Evolutionary conservation across 2,888 invertebrate genomes (phyloP).

Genomic region (Drosophila putrida): DNA sequence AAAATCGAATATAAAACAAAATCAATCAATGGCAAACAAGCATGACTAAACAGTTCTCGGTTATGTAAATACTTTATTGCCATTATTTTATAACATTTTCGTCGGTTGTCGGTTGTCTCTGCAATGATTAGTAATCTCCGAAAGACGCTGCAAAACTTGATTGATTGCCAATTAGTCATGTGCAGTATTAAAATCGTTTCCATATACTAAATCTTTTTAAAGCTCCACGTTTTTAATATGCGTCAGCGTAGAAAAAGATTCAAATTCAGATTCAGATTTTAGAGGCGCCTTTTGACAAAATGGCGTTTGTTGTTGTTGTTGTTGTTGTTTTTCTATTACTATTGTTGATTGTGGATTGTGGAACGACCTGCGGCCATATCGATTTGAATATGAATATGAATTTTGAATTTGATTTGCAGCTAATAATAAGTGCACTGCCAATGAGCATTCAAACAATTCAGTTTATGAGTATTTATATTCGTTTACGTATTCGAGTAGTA

Average conservation of each 20-base stretch:
- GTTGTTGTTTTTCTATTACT: conserved; percentile 1
- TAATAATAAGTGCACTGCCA: conserved; percentile 24
- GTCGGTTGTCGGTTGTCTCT: conserved; percentile 5
- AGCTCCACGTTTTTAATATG: conserved; percentile 40
- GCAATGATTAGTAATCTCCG: conserved; percentile 57
- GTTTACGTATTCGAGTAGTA: neutral
- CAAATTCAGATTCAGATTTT: conserved; percentile 3
- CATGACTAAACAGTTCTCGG: conserved; percentile 42
- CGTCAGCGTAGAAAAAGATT: conserved; percentile 41
- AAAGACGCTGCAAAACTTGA: conserved; percentile 63
- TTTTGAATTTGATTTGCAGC: conserved; percentile 19
- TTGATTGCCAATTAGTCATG: conserved; percentile 77
- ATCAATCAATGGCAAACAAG: conserved; percentile 33
- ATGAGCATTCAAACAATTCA: conserved; percentile 31
- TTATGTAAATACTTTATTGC: conserved; percentile 49
- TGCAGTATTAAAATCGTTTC: conserved; percentile 54
- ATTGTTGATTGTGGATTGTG: conserved; percentile 20
- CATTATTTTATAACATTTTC: conserved; percentile 18
- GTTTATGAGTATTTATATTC: conserved; percentile 1
- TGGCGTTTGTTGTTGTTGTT: conserved; percentile 20
- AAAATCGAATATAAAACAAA: conserved; percentile 1
- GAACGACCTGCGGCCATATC: conserved; percentile 47
- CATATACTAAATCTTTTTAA: conserved; percentile 57
- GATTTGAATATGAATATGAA: conserved; percentile 38
- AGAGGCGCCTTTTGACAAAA: conserved; percentile 35